Evolutionary conservation across 2,888 invertebrate genomes (phyloP).

Genomic region (Tenthredo mesomela): DNA sequence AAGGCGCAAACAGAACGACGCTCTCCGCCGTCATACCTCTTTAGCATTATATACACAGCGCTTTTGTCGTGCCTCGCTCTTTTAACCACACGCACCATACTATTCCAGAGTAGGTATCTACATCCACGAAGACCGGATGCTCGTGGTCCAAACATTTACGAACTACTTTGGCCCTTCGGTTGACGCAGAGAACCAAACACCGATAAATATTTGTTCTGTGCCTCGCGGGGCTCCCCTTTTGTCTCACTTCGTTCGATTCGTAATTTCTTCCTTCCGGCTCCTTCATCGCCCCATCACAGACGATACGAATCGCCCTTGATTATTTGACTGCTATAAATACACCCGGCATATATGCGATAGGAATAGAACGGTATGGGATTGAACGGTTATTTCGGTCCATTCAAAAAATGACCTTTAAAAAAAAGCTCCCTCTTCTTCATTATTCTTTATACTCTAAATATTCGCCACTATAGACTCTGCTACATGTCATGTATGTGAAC

Average conservation of each 20-base stretch:
- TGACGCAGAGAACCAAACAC: neutral
- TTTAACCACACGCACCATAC: neutral
- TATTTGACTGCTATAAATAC: constrained; percentile 5
- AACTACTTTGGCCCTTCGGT: constrained; percentile 22
- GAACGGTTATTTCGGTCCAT: neutral
- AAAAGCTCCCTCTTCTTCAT: neutral
- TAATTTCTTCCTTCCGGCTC: constrained; percentile 34
- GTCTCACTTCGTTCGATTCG: constrained; percentile 9
- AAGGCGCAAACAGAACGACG: constrained; percentile 27
- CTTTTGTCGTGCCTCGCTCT: neutral
- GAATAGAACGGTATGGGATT: neutral
- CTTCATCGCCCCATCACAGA: neutral
- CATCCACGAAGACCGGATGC: neutral
- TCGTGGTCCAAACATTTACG: constrained; percentile 40
- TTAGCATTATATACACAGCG: neutral
- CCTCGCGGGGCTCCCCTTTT: constrained; percentile 8
- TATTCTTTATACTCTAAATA: neutral
- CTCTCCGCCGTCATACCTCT: neutral
- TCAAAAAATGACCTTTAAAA: neutral
- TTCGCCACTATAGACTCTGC: neutral
- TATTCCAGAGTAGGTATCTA: neutral
- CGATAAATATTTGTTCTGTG: constrained; percentile 39
- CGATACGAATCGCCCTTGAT: constrained; percentile 1
- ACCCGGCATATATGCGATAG: neutral
- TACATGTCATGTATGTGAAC: neutral